A percentile compares a stretch with the other conserved stretches of the same genome.
Conservation (phyloP, 2,888 invertebrate species). For the Yponomeuta evonymella region DNA sequence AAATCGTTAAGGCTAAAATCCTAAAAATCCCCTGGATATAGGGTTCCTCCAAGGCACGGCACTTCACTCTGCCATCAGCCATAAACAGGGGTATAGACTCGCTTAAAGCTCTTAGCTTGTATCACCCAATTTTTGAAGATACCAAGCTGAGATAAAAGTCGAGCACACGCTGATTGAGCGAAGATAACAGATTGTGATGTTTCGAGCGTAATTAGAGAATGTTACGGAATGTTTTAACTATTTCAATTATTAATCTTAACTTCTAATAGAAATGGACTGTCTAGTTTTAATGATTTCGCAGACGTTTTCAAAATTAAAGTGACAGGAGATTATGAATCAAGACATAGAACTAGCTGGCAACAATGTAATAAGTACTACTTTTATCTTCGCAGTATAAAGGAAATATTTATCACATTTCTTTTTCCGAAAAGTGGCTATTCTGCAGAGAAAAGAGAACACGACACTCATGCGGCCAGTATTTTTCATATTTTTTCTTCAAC, state of each 20-base stretch:
- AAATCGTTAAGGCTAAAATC: too few relatives aligned
- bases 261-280: background rate
- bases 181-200: constrained; percentile 39
- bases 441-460: background rate
- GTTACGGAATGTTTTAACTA: background rate
- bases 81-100: too few relatives aligned
- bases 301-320: background rate
- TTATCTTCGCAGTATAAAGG: background rate
- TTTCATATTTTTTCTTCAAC: background rate
- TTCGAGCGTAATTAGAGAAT: constrained; percentile 44
- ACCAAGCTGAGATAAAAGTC: constrained; percentile 32
- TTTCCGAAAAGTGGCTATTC: background rate
- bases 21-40: too few relatives aligned
- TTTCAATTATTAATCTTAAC: constrained; percentile 1
- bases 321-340: background rate
- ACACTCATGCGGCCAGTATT: background rate
- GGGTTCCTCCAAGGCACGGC: too few relatives aligned
- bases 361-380: background rate
- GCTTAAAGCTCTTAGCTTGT: constrained; percentile 22
- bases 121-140: constrained; percentile 16
- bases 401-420: background rate
- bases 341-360: background rate
- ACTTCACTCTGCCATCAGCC: too few relatives aligned
- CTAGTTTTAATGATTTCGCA: background rate
- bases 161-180: constrained; percentile 36